A percentile compares a stretch with the other conserved stretches of the same genome.
Conservation (phyloP, 2,113 vertebrate species). For the Buteo buteo region DNA sequence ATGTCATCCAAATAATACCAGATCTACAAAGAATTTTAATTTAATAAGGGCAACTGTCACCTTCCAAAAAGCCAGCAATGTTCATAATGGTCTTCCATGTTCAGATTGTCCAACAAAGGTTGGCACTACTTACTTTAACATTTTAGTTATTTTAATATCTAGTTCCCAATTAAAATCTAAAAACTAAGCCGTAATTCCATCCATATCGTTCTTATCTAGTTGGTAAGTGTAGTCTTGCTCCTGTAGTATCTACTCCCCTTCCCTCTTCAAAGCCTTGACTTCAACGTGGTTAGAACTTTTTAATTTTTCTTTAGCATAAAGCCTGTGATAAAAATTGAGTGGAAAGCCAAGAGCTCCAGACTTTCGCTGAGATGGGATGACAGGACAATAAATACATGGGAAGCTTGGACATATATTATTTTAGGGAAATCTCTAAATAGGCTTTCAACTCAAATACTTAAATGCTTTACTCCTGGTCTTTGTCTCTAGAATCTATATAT, state of each 20-base stretch:
- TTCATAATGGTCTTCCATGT: not conserved
- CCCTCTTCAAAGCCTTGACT: not conserved
- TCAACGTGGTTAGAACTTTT: not conserved
- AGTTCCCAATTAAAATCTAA: not conserved
- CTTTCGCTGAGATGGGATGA: not conserved
- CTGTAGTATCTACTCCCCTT: not conserved
- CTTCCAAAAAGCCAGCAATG: not conserved
- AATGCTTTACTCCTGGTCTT: not conserved
- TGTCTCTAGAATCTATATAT: not conserved
- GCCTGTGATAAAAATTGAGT: not conserved
- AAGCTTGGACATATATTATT: not conserved
- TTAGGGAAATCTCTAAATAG: not conserved
- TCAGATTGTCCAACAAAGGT: not conserved
- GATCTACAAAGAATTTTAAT: not conserved
- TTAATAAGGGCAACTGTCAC: not conserved
- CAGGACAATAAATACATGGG: not conserved
- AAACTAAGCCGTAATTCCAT: not conserved
- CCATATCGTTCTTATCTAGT: not conserved
- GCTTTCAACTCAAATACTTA: not conserved
- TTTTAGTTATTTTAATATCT: not conserved
- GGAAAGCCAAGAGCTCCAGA: not conserved
- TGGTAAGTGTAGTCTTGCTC: not conserved
- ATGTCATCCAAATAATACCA: not conserved
- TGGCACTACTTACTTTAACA: not conserved
- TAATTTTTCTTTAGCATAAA: not conserved